Evolutionary conservation across 2,888 invertebrate genomes (phyloP), one percentile per base, ranked within the genome.

Genomic region (Argyra leucocephala): DNA sequence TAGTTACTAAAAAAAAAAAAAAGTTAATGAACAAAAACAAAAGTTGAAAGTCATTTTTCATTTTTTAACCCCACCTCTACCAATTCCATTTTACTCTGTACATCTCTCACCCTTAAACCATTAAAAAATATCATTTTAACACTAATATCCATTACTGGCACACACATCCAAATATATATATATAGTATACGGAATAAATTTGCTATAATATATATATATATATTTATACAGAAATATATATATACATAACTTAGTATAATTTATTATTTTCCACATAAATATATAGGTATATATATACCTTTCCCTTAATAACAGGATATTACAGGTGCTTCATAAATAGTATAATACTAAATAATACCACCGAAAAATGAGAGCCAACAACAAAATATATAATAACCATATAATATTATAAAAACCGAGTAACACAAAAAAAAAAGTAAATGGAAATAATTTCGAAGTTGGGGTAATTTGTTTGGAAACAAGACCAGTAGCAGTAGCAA

Each of bases 1-100:
- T 31, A 6, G 26, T 6, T 6, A 31, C 4, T 31, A 48, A 6
- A 9, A 48, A 48, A 48, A 48, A 48, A 48, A 48, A n/a, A n/a
- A n/a, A n/a, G n/a, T n/a, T n/a, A n/a, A n/a, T n/a, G n/a, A n/a
- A 48, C 48, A 48, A 18, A 18, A 31, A 31, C 31, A 31, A 18
- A 48, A 18, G 48, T 48, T 48, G 18, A 48, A 48, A 48, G n/a
- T n/a, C 48, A 48, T 48, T 48, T 48, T 48, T 48, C 48, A 48
- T 3, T 48, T 48, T 48, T 37, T 37, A n/a, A n/a, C n/a, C n/a
- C n/a, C n/a, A n/a, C n/a, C n/a, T n/a, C n/a, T n/a, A n/a, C n/a
- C 18, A 10, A 10, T 31, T 31, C 1, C 12, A 31, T 6, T 31
- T 31, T 31, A 10, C 9, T 31, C 2, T 31, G 7, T 12, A 7